Conservation (phyloP, 1,140 invertebrate genomes). For the Acyrthosiphon pisum region DNA sequence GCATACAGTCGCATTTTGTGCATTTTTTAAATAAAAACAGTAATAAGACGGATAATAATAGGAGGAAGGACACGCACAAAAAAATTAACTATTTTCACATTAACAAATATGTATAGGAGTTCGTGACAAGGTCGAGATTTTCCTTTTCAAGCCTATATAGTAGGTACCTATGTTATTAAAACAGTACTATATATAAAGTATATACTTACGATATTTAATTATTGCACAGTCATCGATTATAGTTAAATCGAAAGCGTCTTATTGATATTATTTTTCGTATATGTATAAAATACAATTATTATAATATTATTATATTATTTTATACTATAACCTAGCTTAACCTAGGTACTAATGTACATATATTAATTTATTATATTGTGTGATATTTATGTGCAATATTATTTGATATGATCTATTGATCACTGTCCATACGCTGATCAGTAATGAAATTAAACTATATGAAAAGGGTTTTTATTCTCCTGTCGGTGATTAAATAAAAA, state of each 20-base stretch:
- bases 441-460: background rate
- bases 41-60: background rate
- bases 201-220: background rate
- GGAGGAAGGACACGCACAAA: constrained; percentile 1
- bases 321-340: too few relatives aligned
- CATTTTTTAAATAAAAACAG: background rate
- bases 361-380: too few relatives aligned
- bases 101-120: background rate
- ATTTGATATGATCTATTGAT: background rate
- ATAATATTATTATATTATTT: background rate
- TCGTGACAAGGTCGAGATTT: constrained; percentile 9
- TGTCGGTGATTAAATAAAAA: background rate
- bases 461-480: background rate
- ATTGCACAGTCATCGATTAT: background rate
- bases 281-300: background rate
- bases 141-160: background rate
- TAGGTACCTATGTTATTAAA: constrained; percentile 2
- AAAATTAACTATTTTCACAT: constrained; percentile 23
- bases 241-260: background rate
- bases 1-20: background rate
- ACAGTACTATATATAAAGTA: background rate
- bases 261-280: background rate
- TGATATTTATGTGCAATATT: background rate
- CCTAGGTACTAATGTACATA: too few relatives aligned
- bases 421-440: background rate